Evolutionary conservation across 2,797 vertebrate species (phyloP).

Genomic region (Leptoclinus maculatus): DNA sequence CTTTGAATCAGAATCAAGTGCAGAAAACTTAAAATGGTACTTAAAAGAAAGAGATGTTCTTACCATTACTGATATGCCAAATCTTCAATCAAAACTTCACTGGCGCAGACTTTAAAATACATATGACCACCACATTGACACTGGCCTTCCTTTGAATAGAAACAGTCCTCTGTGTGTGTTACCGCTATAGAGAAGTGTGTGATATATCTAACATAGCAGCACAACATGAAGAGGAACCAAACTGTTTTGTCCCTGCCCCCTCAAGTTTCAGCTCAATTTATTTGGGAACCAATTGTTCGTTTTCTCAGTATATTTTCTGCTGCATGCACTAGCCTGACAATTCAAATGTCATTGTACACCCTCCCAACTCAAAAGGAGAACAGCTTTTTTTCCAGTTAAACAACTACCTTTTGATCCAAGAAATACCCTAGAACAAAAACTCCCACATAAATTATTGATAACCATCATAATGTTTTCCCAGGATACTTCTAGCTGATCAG

Average conservation of each 20-base stretch:
- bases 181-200: conserved; percentile 33
- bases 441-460: conserved; percentile 24
- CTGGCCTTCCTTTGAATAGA: conserved; percentile 7
- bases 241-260: conserved; percentile 18
- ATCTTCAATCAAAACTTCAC: conserved; percentile 24
- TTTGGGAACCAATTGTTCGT: conserved; percentile 12
- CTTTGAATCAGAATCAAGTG: conserved; percentile 7
- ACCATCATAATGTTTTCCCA: conserved; percentile 32
- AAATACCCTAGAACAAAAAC: neutral
- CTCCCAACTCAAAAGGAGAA: neutral
- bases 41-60: conserved; percentile 28
- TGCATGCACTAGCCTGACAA: neutral
- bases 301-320: neutral
- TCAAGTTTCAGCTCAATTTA: conserved; percentile 39
- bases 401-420: conserved; percentile 4
- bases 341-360: conserved; percentile 28
- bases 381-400: conserved; percentile 24
- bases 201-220: conserved; percentile 30
- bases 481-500: conserved; percentile 27
- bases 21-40: neutral
- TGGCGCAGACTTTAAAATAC: neutral
- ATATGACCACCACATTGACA: neutral
- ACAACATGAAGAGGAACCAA: conserved; percentile 65
- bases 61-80: conserved; percentile 33
- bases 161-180: conserved; percentile 1